Evolutionary conservation across 2,797 vertebrate genomes (phyloP), one percentile per base, ranked within the genome.

Genomic region (Coendou prehensilis): DNA sequence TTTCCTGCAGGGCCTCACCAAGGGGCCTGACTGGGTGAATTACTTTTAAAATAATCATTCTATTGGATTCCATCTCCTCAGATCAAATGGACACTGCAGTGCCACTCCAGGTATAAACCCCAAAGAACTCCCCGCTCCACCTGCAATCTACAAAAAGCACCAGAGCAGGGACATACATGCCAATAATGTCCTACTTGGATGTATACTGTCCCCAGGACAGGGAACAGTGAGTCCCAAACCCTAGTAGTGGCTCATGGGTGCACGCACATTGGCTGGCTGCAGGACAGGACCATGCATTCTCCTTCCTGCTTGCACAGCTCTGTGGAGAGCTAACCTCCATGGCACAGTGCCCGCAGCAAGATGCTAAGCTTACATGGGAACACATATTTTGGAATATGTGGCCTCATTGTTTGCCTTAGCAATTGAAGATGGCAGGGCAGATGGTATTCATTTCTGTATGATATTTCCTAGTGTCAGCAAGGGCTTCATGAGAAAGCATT

Each of bases 391-490:
- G n/a, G 86, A 79, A 61, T 64, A 87, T 82, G 93, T 92, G 95
- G 81, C 91, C 30, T 18, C 90, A 91, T 3, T 93, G 86, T 91
- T 98, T 95, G 87, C 89, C 76, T 80, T 64, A 94, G 92, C 81
- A 89, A 94, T 69, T 59, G 83, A 95, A 94, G 80, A 94, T 54
- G 93, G 75, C 93, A 87, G 80, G 71, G 75, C 88, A 94, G 89
- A 95, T 87, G 92, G 93, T 91, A 93, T 92, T 95, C 94, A 90
- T 92, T 95, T 95, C 96, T 92, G 83, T 50, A 96, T 95, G 89
- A 28, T 84, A 93, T 93, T 95, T 95, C 94, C 95, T 59, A 71
- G 85, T 85, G 91, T 97, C 95, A 97, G 95, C 88, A 95, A 95
- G 86, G 81, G 75, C 87, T 98, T 96, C 64, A 13, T 14, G 64